Evolutionary conservation across 1,140 invertebrate genomes (phyloP).

Genomic region (Potamilus streckersoni): DNA sequence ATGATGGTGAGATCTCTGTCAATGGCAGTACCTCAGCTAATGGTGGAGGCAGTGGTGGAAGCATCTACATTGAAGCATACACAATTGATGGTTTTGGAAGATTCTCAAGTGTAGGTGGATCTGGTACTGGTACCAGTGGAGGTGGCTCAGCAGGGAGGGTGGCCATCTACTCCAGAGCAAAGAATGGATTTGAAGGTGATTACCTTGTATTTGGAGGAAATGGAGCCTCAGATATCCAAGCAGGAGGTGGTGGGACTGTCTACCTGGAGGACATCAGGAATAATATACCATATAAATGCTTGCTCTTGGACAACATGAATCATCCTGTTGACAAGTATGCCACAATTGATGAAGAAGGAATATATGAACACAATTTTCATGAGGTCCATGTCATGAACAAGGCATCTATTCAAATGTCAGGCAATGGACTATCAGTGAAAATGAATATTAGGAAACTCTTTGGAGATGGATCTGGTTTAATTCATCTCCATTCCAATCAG

Average conservation of each 20-base stretch:
- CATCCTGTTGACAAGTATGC: slow-evolving; percentile 49
- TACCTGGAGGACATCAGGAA: slow-evolving; percentile 48
- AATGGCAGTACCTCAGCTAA: slow-evolving; percentile 40
- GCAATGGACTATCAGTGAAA: slow-evolving; percentile 24
- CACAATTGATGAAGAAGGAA: slow-evolving; percentile 41
- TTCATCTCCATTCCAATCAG: slow-evolving; percentile 49
- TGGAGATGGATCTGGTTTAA: slow-evolving; percentile 50
- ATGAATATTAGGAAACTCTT: slow-evolving; percentile 38
- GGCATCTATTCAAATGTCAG: slow-evolving; percentile 45
- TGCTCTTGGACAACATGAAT: slow-evolving; percentile 47
- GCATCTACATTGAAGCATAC: slow-evolving; percentile 48
- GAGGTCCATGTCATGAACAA: slow-evolving; percentile 50
- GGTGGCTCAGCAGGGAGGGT: slow-evolving; percentile 52
- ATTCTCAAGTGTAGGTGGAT: slow-evolving; percentile 48
- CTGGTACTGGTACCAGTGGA: slow-evolving; percentile 36
- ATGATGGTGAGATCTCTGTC: slow-evolving; percentile 54
- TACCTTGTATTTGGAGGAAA: slow-evolving; percentile 43
- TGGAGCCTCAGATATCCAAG: slow-evolving; percentile 29
- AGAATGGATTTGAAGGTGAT: slow-evolving; percentile 45
- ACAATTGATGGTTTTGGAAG: slow-evolving; percentile 51
- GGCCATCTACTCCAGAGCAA: slow-evolving; percentile 38
- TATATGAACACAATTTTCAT: slow-evolving; percentile 42
- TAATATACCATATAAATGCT: slow-evolving; percentile 31
- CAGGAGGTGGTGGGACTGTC: slow-evolving; percentile 50
- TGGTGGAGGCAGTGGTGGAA: slow-evolving; percentile 57